These are phyloP conservation scores for Cuculus canorus DNA, from an alignment of 2,797 vertebrate genomes.

Conservation along the genomic window DNA sequence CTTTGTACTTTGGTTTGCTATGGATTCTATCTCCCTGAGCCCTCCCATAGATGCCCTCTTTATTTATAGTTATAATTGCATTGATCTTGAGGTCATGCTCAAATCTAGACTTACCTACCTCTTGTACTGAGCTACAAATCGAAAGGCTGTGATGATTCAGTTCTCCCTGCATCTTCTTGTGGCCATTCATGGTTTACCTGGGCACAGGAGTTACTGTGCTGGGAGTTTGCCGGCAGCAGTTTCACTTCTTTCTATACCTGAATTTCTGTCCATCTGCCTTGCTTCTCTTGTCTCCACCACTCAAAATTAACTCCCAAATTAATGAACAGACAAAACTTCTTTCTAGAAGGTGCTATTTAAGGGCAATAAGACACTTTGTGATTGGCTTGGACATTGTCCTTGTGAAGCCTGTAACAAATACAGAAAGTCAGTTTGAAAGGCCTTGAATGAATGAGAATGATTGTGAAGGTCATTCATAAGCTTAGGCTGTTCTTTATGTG, in stretches of 20 bases:
- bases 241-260: background rate
- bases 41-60: background rate
- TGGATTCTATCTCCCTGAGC: background rate
- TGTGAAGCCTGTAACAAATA: background rate
- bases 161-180: background rate
- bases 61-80: background rate
- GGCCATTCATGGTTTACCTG: background rate
- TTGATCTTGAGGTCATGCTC: background rate
- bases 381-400: background rate
- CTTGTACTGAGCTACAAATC: background rate
- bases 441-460: background rate
- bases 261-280: background rate
- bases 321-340: background rate
- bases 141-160: background rate
- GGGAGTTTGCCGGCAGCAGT: background rate
- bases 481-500: background rate
- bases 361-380: background rate
- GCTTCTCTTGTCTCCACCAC: background rate
- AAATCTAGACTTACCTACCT: background rate
- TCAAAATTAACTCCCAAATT: background rate
- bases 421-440: background rate
- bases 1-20: background rate
- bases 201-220: background rate
- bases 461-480: background rate
- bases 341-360: background rate